phyloP scores from a whole-genome alignment of 2,113 vertebrate species.

The Alethe castanea region DNA sequence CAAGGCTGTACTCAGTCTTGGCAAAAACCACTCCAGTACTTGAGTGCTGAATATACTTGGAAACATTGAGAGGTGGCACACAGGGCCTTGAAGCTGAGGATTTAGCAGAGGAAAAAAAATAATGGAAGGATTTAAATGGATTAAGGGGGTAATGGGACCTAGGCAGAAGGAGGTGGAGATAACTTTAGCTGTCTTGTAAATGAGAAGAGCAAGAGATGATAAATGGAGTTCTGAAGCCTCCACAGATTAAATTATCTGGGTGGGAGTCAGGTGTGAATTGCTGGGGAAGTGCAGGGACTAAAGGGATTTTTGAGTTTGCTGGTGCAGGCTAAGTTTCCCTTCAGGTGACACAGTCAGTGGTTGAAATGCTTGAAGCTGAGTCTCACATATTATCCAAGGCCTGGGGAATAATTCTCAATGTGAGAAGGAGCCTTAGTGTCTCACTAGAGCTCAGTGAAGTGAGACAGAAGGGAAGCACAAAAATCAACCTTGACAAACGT shows the following conservation, averaged over 20 bases:
- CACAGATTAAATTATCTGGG: constrained; percentile 19
- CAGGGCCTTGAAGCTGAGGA: neutral
- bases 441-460: neutral
- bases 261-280: constrained; percentile 43
- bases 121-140: constrained; percentile 17
- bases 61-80: neutral
- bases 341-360: neutral
- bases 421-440: neutral
- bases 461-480: neutral
- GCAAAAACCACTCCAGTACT: neutral
- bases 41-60: neutral
- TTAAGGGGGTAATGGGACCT: neutral
- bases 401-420: neutral
- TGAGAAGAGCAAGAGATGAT: neutral
- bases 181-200: neutral
- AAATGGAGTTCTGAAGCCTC: neutral
- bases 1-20: neutral
- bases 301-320: constrained; percentile 10
- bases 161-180: constrained; percentile 22
- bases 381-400: neutral
- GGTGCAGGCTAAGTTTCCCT: neutral
- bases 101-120: neutral
- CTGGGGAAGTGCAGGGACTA: neutral
- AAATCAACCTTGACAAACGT: neutral
- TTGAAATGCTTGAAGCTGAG: neutral